phyloP scores from a whole-genome alignment of 2,113 vertebrate genomes.

The Triplophysa tibetana region DNA sequence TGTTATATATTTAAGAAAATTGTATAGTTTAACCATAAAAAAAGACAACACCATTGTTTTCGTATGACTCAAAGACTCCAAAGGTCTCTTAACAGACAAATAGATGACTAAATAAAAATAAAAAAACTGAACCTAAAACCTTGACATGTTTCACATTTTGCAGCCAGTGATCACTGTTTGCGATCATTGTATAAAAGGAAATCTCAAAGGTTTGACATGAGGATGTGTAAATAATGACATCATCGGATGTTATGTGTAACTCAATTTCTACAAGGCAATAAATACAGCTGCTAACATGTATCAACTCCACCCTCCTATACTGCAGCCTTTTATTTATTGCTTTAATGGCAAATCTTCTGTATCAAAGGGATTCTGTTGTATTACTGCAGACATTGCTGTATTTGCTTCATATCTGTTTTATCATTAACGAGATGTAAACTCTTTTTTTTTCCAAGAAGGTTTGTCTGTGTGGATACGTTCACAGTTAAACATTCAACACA shows the following conservation, averaged over 20 bases:
- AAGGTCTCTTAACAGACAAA: no score
- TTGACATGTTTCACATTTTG: no score
- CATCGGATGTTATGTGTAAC: background rate
- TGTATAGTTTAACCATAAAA: no score
- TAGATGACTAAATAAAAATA: no score
- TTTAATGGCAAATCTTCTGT: background rate
- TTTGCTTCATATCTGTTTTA: background rate
- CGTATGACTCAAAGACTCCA: no score
- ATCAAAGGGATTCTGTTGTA: background rate
- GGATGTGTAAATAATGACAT: background rate
- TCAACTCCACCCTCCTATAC: background rate
- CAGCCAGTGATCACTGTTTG: background rate
- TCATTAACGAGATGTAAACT: background rate
- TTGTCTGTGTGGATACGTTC: background rate
- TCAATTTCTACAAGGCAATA: background rate
- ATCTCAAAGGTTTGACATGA: background rate
- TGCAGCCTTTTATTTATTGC: background rate
- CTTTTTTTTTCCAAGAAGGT: background rate
- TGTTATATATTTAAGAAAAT: no score
- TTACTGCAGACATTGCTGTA: background rate
- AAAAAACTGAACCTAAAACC: no score
- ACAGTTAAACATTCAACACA: slow-evolving; percentile 7
- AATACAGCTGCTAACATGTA: no score
- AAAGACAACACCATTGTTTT: no score
- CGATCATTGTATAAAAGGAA: background rate